These are phyloP conservation scores for Rhamnusium bicolor DNA, from an alignment of 2,888 invertebrate species.

Conservation along the genomic window DNA sequence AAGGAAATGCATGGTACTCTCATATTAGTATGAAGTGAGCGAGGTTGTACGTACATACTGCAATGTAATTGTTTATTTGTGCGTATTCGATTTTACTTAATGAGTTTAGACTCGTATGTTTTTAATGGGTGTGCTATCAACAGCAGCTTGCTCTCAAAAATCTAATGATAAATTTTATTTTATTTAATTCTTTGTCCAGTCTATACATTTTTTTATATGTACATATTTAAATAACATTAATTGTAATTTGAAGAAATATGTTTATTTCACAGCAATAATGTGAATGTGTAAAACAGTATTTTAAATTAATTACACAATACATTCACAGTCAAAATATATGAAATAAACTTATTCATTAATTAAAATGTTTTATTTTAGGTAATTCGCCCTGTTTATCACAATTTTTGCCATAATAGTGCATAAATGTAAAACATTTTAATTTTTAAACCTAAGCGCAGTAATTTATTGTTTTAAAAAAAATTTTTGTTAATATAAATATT, in stretches of 20 bases:
- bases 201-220: slow-evolving; percentile 46
- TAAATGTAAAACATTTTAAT: slow-evolving; percentile 10
- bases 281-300: slow-evolving; percentile 2
- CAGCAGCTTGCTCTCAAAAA: not conserved
- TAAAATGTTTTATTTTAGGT: slow-evolving; percentile 13
- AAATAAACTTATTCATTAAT: slow-evolving; percentile 23
- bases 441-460: slow-evolving; percentile 8
- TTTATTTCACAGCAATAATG: slow-evolving; percentile 26
- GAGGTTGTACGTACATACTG: no score
- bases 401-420: slow-evolving; percentile 10
- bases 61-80: no score
- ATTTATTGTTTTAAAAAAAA: slow-evolving; percentile 4
- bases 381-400: slow-evolving; percentile 15
- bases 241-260: slow-evolving; percentile 26
- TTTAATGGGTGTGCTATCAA: no score
- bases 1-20: no score
- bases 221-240: slow-evolving; percentile 44
- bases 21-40: no score
- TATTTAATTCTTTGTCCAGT: slow-evolving; percentile 40
- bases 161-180: slow-evolving; percentile 1
- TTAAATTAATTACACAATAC: not conserved
- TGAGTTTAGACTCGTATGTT: no score
- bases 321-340: slow-evolving; percentile 16
- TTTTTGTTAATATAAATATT: slow-evolving; percentile 21
- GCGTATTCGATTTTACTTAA: no score